Evolutionary conservation across 2,888 invertebrate genomes (phyloP).

Genomic region (Diabrotica balteata): DNA sequence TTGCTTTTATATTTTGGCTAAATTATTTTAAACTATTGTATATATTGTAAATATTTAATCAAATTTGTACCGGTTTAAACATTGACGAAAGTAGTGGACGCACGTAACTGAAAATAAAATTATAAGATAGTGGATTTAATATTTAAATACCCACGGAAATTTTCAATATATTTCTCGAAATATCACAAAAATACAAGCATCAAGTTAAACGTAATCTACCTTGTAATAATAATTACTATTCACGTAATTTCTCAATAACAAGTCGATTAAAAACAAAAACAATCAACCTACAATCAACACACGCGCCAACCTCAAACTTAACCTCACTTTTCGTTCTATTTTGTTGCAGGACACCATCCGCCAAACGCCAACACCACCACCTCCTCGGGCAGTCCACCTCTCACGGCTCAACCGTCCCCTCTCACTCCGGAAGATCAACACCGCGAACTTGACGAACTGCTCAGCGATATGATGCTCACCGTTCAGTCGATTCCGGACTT

Average conservation of each 20-base stretch:
- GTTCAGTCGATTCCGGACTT: constrained; percentile 81
- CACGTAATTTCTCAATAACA: no score
- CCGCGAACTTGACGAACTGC: constrained; percentile 82
- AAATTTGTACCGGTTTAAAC: no score
- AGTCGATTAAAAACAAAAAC: constrained; percentile 3
- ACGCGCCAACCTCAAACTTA: constrained; percentile 10
- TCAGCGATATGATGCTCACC: constrained; percentile 86
- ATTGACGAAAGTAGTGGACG: no score
- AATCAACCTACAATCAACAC: background rate
- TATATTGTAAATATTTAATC: no score
- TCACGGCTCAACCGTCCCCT: constrained; percentile 59
- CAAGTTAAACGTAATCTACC: no score
- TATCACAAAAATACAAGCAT: no score
- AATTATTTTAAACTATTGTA: no score
- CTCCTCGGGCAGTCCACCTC: constrained; percentile 60
- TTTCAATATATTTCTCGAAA: no score
- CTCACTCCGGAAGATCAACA: constrained; percentile 65
- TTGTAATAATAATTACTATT: background rate
- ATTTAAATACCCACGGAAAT: no score
- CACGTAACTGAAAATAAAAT: no score
- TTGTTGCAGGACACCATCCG: constrained; percentile 58
- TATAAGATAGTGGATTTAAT: no score
- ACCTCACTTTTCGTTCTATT: constrained; percentile 20
- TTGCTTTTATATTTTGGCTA: no score
- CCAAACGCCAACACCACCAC: constrained; percentile 61